Percentiles rank a stretch among this genome's conserved stretches.
phyloP scores from a whole-genome alignment of 2,888 invertebrate species.

The Harpalus rubripes region DNA sequence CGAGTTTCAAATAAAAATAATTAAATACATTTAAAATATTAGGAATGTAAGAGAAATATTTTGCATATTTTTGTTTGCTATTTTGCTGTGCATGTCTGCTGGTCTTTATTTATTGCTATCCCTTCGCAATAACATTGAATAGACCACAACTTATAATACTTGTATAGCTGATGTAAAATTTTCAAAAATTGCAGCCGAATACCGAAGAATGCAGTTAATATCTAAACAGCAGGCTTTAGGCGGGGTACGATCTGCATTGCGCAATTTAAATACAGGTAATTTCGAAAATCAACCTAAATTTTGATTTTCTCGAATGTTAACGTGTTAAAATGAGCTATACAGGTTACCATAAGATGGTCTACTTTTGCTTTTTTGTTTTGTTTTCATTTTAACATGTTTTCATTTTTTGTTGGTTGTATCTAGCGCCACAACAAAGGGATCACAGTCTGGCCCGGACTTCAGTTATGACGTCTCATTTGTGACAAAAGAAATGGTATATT shows the following conservation, averaged over 20 bases:
- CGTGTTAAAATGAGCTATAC: constrained; percentile 52
- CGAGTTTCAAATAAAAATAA: too few relatives aligned
- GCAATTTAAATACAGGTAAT: constrained; percentile 63
- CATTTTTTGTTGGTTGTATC: background rate
- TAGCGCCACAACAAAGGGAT: too few relatives aligned
- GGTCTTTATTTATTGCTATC: constrained; percentile 9
- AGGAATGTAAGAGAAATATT: too few relatives aligned
- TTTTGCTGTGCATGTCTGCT: constrained; percentile 9
- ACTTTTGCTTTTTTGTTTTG: background rate
- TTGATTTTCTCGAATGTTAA: constrained; percentile 6
- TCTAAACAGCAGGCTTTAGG: constrained; percentile 55
- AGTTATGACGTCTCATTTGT: too few relatives aligned
- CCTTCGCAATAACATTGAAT: constrained; percentile 15
- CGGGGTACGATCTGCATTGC: constrained; percentile 59
- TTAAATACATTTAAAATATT: too few relatives aligned
- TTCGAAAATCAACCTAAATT: background rate
- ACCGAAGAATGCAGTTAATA: constrained; percentile 63
- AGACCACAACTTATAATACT: constrained; percentile 61
- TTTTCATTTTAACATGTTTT: constrained; percentile 5
- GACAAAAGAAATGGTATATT: too few relatives aligned
- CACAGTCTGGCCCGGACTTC: too few relatives aligned
- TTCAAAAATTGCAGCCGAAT: constrained; percentile 57
- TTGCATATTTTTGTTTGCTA: background rate
- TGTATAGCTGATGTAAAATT: constrained; percentile 57
- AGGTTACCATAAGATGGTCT: constrained; percentile 57